Evolutionary conservation across 2,113 vertebrate genomes (phyloP).

Genomic region (Pterophyllum scalare): DNA sequence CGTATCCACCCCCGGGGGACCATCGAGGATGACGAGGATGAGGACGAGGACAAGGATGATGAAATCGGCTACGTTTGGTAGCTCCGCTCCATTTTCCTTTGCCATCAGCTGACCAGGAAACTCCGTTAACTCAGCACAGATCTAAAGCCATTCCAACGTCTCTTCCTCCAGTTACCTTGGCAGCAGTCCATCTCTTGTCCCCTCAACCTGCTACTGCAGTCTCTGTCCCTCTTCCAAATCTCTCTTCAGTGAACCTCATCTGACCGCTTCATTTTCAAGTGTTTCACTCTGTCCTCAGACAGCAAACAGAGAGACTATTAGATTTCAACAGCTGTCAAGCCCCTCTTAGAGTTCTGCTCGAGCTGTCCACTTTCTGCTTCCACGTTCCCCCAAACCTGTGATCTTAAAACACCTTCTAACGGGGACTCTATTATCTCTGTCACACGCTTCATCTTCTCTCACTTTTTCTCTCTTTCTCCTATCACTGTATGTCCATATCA

Average conservation of each 20-base stretch:
- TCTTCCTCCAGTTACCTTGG: conserved; percentile 65
- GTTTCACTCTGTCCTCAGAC: conserved; percentile 40
- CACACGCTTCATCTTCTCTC: background rate
- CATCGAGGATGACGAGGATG: conserved; percentile 93
- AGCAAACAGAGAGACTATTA: conserved; percentile 49
- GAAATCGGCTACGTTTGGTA: conserved; percentile 90
- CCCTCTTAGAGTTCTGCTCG: conserved; percentile 38
- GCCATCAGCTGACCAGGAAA: conserved; percentile 77
- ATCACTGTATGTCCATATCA: conserved; percentile 48
- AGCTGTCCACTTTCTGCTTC: conserved; percentile 47
- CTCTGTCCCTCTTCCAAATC: conserved; percentile 24
- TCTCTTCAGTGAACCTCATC: conserved; percentile 41
- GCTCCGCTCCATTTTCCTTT: conserved; percentile 69
- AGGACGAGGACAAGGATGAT: conserved; percentile 94
- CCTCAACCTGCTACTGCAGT: conserved; percentile 55
- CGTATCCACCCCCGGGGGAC: conserved; percentile 86
- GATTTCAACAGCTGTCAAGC: conserved; percentile 49
- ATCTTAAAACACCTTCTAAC: conserved; percentile 31
- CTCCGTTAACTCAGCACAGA: conserved; percentile 80
- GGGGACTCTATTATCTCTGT: conserved; percentile 30
- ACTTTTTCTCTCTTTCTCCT: conserved; percentile 9
- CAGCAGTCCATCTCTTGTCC: conserved; percentile 55
- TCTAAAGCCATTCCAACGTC: conserved; percentile 84
- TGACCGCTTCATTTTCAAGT: conserved; percentile 41
- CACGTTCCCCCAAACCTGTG: conserved; percentile 26